Conservation (phyloP, 1,140 invertebrate genomes). For the Penaeus indicus region DNA sequence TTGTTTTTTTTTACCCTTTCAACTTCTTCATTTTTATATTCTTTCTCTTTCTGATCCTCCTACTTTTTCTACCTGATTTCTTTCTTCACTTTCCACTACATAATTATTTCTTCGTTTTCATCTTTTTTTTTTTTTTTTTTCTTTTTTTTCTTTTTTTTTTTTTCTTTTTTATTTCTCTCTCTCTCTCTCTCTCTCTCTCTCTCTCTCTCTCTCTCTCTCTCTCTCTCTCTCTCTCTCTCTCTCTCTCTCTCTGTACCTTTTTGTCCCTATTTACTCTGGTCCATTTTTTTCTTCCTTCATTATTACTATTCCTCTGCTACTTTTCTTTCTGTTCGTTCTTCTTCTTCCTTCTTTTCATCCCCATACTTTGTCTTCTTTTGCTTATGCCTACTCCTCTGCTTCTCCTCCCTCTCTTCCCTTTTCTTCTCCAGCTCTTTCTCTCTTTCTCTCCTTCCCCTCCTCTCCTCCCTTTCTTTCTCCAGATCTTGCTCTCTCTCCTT, state of each 20-base stretch:
- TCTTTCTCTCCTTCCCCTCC: not conserved
- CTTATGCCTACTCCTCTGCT: too few relatives aligned
- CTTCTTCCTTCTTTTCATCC: not conserved
- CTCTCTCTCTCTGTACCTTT: not conserved
- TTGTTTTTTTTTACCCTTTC: too few relatives aligned
- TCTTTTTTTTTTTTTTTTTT: too few relatives aligned
- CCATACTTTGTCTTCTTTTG: not conserved
- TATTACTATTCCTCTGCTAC: not conserved
- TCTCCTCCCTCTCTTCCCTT: slow-evolving; percentile 11
- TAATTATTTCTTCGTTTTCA: too few relatives aligned
- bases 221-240: not conserved
- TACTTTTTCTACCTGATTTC: too few relatives aligned
- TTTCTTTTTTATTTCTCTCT: too few relatives aligned
- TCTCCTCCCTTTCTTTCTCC: not conserved
- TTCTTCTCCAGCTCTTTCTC: not conserved
- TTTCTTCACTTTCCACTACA: too few relatives aligned
- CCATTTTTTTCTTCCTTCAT: not conserved
- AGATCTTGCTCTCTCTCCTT: not conserved
- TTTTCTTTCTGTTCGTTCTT: not conserved
- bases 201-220: slow-evolving; percentile 4
- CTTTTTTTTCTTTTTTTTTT: too few relatives aligned
- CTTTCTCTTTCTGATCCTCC: too few relatives aligned
- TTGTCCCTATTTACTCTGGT: not conserved
- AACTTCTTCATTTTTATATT: too few relatives aligned
- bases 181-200: not conserved